Evolutionary conservation across 2,113 vertebrate genomes (phyloP).

Genomic region (Forbesichthys agassizii): DNA sequence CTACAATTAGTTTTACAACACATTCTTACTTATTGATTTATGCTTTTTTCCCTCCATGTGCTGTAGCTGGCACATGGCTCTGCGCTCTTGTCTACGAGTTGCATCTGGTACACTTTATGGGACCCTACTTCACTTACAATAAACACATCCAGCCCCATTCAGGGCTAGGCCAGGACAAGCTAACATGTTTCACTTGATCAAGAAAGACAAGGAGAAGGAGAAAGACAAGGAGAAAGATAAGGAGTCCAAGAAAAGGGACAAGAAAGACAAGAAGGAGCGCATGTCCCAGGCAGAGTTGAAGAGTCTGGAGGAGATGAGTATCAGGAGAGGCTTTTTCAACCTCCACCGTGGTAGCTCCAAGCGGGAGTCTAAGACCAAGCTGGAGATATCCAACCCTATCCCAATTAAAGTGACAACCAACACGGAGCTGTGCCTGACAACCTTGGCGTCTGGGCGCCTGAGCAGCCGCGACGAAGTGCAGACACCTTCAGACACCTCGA

Average conservation of each 20-base stretch:
- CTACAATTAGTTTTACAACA: not conserved
- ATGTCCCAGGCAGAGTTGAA: constrained; percentile 92
- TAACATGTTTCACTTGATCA: constrained; percentile 89
- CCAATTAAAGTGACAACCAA: constrained; percentile 90
- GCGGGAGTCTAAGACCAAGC: constrained; percentile 81
- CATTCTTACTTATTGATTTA: not conserved
- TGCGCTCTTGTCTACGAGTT: not conserved
- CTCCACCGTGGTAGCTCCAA: constrained; percentile 89
- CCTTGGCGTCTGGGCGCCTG: constrained; percentile 77
- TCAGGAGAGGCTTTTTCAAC: constrained; percentile 91
- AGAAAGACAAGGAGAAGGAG: constrained; percentile 88
- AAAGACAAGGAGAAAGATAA: constrained; percentile 82
- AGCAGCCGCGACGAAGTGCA: constrained; percentile 78
- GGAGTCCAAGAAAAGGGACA: constrained; percentile 89
- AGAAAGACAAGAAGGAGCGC: constrained; percentile 93
- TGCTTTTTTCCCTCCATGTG: not conserved
- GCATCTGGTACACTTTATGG: constrained; percentile 4
- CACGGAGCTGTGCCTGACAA: constrained; percentile 84
- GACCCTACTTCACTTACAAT: not conserved
- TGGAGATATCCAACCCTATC: constrained; percentile 95
- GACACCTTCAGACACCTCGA: constrained; percentile 79
- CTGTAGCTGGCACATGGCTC: constrained; percentile 21
- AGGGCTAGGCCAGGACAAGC: constrained; percentile 20
- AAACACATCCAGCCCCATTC: constrained; percentile 7
- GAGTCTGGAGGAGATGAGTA: constrained; percentile 94